Evolutionary conservation across 2,113 vertebrate genomes (phyloP), one percentile per base, ranked within the genome.

Genomic region (Rana temporaria): DNA sequence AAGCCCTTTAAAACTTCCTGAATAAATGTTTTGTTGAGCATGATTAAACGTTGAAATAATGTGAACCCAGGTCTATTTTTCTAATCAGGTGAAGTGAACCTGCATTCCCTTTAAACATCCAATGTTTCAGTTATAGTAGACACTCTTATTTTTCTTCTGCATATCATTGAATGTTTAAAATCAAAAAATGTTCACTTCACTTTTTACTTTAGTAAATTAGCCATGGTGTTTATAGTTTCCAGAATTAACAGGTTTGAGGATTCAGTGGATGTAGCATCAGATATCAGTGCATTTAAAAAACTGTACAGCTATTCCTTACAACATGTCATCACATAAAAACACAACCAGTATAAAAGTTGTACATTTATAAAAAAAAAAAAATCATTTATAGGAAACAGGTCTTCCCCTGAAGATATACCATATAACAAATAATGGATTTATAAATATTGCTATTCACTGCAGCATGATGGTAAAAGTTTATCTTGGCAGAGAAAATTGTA

Each of bases 261-360:
- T 32, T 75, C 72, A 62, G 55, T 89, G 88, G 87, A 84, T 88
- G 90, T 86, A 87, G 95, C 89, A 95, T 98, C 98, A 98, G 91
- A 91, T 91, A 95, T 98, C 98, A 98, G 98, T 99, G 98, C 96
- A 96, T 95, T 95, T 38, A 38, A 90, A 92, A 95, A 96, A 95
- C 94, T 92, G 96, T 94, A 95, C 85, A 96, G 82, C 89, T 90
- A 94, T 95, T 95, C 95, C 93, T 93, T 90, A 91, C 94, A 89
- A 93, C 90, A 93, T 90, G 92, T 89, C 89, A 90, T 91, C 90
- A 93, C 94, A 93, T 91, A 94, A 93, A 88, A 88, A 96, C 93
- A 93, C 93, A 92, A 91, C 96, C 90, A 91, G 91, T 94, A 96
- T 94, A 95, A 95, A 96, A 98, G 93, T 90, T 90, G 89, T 94